These are phyloP conservation scores for Chrysocyon brachyurus DNA, from an alignment of 2,797 vertebrate species.

Conservation along the genomic window DNA sequence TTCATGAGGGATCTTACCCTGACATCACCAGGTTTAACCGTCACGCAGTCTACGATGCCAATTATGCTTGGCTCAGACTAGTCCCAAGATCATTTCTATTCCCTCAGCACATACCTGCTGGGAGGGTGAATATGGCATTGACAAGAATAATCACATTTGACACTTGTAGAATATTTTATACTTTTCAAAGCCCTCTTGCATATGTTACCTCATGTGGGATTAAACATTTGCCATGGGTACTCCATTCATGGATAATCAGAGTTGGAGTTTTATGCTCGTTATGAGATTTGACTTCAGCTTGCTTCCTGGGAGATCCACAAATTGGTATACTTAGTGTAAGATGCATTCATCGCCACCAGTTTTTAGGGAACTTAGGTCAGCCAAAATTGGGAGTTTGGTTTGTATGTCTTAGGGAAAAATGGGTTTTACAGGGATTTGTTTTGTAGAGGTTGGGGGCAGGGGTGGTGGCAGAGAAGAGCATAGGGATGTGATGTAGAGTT, in stretches of 20 bases:
- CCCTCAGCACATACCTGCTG: conserved; percentile 29
- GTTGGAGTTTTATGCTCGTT: conserved; percentile 49
- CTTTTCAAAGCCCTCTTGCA: conserved; percentile 56
- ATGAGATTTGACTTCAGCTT: conserved; percentile 61
- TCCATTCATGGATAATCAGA: conserved; percentile 49
- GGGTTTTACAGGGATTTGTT: background rate
- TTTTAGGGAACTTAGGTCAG: conserved; percentile 62
- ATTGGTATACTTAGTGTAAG: conserved; percentile 54
- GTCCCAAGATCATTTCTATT: conserved; percentile 51
- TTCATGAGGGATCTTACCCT: background rate
- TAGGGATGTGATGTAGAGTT: background rate
- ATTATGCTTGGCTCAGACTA: background rate
- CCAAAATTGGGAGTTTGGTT: conserved; percentile 60
- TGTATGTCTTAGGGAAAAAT: background rate
- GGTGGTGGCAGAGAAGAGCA: background rate
- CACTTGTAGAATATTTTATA: conserved; percentile 55
- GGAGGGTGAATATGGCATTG: background rate
- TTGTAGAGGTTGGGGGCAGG: background rate
- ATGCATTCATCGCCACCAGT: conserved; percentile 7
- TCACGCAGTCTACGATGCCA: background rate
- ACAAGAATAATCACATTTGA: conserved; percentile 61
- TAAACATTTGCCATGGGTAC: conserved; percentile 60
- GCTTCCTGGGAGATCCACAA: conserved; percentile 46
- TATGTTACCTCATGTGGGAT: conserved; percentile 51
- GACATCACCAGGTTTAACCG: background rate